These are phyloP conservation scores for Gasterosteus nipponicus DNA, from an alignment of 2,113 vertebrate species.

Conservation along the genomic window DNA sequence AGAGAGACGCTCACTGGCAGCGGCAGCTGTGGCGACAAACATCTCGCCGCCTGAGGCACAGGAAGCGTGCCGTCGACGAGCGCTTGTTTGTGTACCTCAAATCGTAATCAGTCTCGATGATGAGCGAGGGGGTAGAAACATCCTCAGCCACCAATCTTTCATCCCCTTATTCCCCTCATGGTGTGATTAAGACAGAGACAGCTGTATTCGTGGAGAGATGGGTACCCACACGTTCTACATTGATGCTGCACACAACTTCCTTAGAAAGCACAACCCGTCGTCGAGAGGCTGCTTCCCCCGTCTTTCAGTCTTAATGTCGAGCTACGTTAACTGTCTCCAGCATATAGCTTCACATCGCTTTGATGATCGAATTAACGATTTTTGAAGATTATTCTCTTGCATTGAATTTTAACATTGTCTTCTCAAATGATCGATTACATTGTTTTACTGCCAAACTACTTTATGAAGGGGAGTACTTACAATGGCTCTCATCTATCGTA, in stretches of 20 bases:
- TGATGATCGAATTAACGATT: not conserved
- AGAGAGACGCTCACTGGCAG: conserved; percentile 21
- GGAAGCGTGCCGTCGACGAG: conserved; percentile 4
- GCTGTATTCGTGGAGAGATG: conserved; percentile 1
- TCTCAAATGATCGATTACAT: not conserved
- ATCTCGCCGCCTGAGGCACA: conserved; percentile 45
- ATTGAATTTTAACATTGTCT: not conserved
- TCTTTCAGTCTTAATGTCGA: not conserved
- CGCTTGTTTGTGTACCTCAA: conserved; percentile 32
- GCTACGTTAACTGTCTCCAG: not conserved
- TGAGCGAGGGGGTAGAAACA: conserved; percentile 37
- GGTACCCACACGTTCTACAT: not conserved
- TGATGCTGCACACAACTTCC: not conserved
- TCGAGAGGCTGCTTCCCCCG: not conserved
- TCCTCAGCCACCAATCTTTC: conserved; percentile 33
- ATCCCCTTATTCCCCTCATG: conserved; percentile 12
- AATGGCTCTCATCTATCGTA: too few relatives aligned
- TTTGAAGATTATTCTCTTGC: not conserved
- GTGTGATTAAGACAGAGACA: conserved; percentile 36
- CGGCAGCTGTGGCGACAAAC: conserved; percentile 53
- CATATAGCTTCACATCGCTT: too few relatives aligned
- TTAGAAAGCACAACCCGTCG: too few relatives aligned
- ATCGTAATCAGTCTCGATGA: conserved; percentile 56
- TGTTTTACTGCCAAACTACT: not conserved
- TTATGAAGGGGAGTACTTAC: not conserved